Percentiles rank a stretch among this genome's conserved stretches.
phyloP scores from a whole-genome alignment of 2,797 vertebrate genomes.

The Gymnoscopelus microlampas region DNA sequence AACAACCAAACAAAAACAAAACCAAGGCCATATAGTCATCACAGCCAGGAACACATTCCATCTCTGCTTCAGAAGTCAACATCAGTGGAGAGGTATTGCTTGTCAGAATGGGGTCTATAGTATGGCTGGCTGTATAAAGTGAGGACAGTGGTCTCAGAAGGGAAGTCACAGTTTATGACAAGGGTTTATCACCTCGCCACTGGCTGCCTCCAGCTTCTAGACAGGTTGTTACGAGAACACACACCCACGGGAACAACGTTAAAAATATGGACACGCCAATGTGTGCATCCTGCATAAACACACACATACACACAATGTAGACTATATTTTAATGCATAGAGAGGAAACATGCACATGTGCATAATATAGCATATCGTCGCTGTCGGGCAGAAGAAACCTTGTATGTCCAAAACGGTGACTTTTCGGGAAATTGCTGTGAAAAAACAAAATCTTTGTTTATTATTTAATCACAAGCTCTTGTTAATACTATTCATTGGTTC shows the following conservation, averaged over 20 bases:
- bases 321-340: neutral
- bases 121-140: neutral
- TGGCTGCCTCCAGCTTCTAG: constrained; percentile 11
- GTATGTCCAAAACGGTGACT: too few species aligned
- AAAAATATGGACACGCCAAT: neutral
- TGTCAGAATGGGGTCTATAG: neutral
- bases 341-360: neutral
- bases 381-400: too few species aligned
- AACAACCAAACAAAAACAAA: too few species aligned
- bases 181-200: constrained; percentile 8
- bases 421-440: too few species aligned
- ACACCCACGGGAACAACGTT: neutral
- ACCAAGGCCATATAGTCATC: too few species aligned
- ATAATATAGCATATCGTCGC: neutral
- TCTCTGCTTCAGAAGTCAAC: too few species aligned
- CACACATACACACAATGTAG: constrained; percentile 3
- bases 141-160: too few species aligned
- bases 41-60: too few species aligned
- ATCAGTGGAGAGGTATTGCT: too few species aligned
- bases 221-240: constrained; percentile 1
- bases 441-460: too few species aligned
- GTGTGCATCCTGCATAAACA: neutral
- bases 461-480: too few species aligned
- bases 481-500: too few species aligned
- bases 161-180: constrained; percentile 1